These are phyloP conservation scores for Drosophila carrolli DNA, from an alignment of 1,140 invertebrate genomes.

Conservation along the genomic window DNA sequence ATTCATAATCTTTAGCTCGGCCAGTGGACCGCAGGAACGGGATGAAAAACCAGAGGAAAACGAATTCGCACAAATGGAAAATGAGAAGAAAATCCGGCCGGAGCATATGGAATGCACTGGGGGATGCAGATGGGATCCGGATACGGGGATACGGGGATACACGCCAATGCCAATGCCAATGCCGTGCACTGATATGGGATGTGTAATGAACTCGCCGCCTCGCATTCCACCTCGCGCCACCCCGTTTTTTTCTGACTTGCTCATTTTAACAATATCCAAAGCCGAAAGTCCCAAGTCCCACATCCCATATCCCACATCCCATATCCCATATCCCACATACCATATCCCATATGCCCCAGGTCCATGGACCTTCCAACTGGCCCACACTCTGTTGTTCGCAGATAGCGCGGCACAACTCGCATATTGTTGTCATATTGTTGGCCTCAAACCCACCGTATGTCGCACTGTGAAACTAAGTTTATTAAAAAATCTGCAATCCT, in stretches of 20 bases:
- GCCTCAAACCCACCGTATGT: slow-evolving; percentile 8
- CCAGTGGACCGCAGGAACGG: slow-evolving; percentile 9
- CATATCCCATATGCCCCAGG: neutral
- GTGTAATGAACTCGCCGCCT: slow-evolving; percentile 71
- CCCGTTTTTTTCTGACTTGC: slow-evolving; percentile 33
- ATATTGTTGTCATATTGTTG: slow-evolving; percentile 71
- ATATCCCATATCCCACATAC: slow-evolving; percentile 6
- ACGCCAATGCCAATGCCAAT: slow-evolving; percentile 36
- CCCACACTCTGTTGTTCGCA: slow-evolving; percentile 23
- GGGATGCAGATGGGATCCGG: slow-evolving; percentile 14
- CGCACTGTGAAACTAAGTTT: slow-evolving; percentile 2
- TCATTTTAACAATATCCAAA: slow-evolving; percentile 60
- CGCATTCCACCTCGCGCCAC: neutral
- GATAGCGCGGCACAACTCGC: slow-evolving; percentile 48
- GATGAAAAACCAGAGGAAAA: slow-evolving; percentile 1
- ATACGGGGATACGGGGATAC: neutral
- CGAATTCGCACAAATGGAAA: slow-evolving; percentile 2
- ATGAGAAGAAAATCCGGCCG: slow-evolving; percentile 39
- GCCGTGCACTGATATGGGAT: slow-evolving; percentile 52
- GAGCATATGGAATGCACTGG: slow-evolving; percentile 48
- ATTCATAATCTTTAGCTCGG: slow-evolving; percentile 65
- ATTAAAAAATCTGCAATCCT: neutral
- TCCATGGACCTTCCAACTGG: slow-evolving; percentile 1
- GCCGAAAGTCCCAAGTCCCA: slow-evolving; percentile 14
- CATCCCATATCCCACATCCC: slow-evolving; percentile 1